A percentile compares a stretch with the other conserved stretches of the same genome.
Conservation (phyloP, 1,140 invertebrate species). For the Caenorhabditis tropicalis region DNA sequence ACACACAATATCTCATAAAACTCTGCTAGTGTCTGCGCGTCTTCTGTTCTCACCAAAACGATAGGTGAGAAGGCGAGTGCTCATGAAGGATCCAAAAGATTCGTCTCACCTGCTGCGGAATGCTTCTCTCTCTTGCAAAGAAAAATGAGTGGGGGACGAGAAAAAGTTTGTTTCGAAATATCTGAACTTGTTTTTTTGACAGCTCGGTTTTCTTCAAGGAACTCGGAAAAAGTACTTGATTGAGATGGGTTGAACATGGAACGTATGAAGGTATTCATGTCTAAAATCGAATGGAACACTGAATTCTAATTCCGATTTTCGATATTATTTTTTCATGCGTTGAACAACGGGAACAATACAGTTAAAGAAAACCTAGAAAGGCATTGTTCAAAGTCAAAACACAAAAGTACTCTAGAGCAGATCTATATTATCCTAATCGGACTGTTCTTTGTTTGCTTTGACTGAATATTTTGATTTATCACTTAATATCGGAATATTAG, state of each 20-base stretch:
- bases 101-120: conserved; percentile 39
- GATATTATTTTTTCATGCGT: no score
- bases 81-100: conserved; percentile 38
- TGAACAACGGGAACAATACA: no score
- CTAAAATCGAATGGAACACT: no score
- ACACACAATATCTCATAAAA: conserved; percentile 42
- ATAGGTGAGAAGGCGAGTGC: conserved; percentile 31
- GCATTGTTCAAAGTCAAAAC: no score
- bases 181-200: conserved; percentile 25
- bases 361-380: no score
- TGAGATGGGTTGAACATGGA: neutral
- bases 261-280: no score
- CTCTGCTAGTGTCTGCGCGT: conserved; percentile 20
- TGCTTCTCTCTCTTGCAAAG: conserved; percentile 20
- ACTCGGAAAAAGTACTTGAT: neutral
- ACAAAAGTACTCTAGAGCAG: no score
- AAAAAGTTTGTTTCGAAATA: conserved; percentile 28
- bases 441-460: no score
- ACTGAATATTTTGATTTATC: no score
- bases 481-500: no score
- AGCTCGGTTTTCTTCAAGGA: neutral
- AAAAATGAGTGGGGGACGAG: conserved; percentile 21
- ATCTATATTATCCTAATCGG: no score
- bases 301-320: no score
- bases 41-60: neutral